Conservation (phyloP, 2,113 vertebrate genomes). For the Acrocephalus arundinaceus region DNA sequence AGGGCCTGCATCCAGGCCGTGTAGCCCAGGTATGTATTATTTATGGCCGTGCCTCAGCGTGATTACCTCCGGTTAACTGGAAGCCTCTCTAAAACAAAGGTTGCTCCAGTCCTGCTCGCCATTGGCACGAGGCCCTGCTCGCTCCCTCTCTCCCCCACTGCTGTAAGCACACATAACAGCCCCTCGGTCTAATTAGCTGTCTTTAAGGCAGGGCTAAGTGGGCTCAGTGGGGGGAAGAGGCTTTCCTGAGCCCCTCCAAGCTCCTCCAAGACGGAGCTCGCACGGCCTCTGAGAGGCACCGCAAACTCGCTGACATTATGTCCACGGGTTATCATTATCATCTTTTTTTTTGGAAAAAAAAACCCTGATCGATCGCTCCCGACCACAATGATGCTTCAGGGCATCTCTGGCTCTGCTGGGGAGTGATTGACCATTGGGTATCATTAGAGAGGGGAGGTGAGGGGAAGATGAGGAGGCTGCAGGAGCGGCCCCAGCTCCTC, state of each 20-base stretch:
- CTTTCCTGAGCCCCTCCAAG: slow-evolving; percentile 49
- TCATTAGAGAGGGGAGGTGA: slow-evolving; percentile 81
- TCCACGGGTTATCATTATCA: slow-evolving; percentile 95
- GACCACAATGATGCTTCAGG: slow-evolving; percentile 88
- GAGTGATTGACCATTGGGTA: slow-evolving; percentile 91
- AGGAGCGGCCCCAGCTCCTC: slow-evolving; percentile 39
- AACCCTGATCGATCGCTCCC: slow-evolving; percentile 85
- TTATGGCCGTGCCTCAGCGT: background rate
- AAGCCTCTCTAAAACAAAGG: slow-evolving; percentile 44
- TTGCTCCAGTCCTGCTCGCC: slow-evolving; percentile 9
- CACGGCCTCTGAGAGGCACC: slow-evolving; percentile 75
- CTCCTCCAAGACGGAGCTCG: slow-evolving; percentile 21
- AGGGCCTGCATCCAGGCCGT: background rate
- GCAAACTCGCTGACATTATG: slow-evolving; percentile 83
- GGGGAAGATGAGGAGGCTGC: background rate
- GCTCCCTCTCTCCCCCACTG: background rate
- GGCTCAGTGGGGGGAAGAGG: slow-evolving; percentile 60
- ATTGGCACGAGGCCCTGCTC: background rate
- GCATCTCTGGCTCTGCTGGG: slow-evolving; percentile 86
- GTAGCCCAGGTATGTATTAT: background rate
- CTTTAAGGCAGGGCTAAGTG: slow-evolving; percentile 71
- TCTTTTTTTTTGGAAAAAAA: slow-evolving; percentile 68
- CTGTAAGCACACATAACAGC: slow-evolving; percentile 24
- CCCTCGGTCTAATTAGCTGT: slow-evolving; percentile 65
- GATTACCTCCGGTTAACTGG: slow-evolving; percentile 48